These are phyloP conservation scores for Cotesia congregata DNA, from an alignment of 2,888 invertebrate species.

Conservation along the genomic window DNA sequence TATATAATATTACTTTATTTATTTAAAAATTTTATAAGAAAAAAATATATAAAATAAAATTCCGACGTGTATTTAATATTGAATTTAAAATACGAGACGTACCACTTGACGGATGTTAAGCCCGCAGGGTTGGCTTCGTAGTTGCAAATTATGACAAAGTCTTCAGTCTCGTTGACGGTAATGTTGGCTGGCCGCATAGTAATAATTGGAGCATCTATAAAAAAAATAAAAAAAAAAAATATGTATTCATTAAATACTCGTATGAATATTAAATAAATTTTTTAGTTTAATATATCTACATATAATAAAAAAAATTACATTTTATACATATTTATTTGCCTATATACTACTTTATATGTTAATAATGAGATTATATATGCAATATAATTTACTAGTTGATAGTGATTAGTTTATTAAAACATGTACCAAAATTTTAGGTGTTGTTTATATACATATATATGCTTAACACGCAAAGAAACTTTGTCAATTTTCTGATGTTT, in stretches of 20 bases:
- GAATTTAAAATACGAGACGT: constrained; percentile 61
- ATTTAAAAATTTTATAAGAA: neutral
- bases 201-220: constrained; percentile 87
- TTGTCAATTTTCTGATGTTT: constrained; percentile 49
- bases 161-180: constrained; percentile 83
- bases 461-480: constrained; percentile 39
- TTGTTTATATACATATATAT: constrained; percentile 18
- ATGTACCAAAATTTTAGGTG: neutral
- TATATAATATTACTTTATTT: neutral
- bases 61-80: neutral
- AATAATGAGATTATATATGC: neutral
- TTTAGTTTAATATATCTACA: neutral
- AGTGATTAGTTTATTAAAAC: neutral
- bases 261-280: neutral
- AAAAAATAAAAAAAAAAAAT: neutral
- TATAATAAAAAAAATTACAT: too few relatives aligned
- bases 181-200: constrained; percentile 81
- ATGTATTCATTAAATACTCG: neutral
- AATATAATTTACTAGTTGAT: constrained; percentile 6
- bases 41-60: too few relatives aligned
- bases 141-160: constrained; percentile 82
- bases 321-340: too few relatives aligned
- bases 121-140: constrained; percentile 90
- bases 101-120: constrained; percentile 84
- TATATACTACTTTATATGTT: neutral